Percentiles rank a stretch among this genome's conserved stretches.
Conservation (phyloP, 2,113 vertebrate species). For the Lontra canadensis region DNA sequence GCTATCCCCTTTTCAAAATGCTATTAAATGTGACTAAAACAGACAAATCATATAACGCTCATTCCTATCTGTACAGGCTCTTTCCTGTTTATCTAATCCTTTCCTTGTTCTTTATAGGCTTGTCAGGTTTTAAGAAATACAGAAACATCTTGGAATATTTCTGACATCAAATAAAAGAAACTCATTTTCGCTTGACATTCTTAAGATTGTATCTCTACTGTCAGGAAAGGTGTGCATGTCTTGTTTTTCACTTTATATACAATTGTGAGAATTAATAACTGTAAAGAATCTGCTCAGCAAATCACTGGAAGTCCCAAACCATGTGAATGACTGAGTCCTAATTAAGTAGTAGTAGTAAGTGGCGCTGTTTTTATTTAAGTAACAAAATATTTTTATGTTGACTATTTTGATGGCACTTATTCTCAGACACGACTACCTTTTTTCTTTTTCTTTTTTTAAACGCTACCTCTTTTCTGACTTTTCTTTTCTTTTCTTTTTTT, state of each 20-base stretch:
- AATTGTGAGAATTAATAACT: background rate
- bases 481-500: background rate
- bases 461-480: background rate
- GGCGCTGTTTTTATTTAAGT: background rate
- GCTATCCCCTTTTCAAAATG: background rate
- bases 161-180: slow-evolving; percentile 39
- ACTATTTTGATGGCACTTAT: background rate
- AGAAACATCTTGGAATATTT: slow-evolving; percentile 27
- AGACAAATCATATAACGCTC: background rate
- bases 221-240: background rate
- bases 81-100: background rate
- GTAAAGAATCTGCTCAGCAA: background rate
- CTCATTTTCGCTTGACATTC: background rate
- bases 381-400: slow-evolving; percentile 2
- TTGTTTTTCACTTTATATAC: background rate
- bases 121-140: slow-evolving; percentile 48
- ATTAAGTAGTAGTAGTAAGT: background rate
- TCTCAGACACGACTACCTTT: background rate
- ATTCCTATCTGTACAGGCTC: background rate
- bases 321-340: background rate
- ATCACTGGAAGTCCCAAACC: background rate
- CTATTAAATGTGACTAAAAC: background rate
- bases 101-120: background rate
- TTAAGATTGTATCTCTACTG: slow-evolving; percentile 23
- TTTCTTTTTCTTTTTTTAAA: background rate